Evolutionary conservation across 92 coral and sea anemone species (phyloP), one percentile per base, ranked within the genome.

Genomic region (Nematostella vectensis): DNA sequence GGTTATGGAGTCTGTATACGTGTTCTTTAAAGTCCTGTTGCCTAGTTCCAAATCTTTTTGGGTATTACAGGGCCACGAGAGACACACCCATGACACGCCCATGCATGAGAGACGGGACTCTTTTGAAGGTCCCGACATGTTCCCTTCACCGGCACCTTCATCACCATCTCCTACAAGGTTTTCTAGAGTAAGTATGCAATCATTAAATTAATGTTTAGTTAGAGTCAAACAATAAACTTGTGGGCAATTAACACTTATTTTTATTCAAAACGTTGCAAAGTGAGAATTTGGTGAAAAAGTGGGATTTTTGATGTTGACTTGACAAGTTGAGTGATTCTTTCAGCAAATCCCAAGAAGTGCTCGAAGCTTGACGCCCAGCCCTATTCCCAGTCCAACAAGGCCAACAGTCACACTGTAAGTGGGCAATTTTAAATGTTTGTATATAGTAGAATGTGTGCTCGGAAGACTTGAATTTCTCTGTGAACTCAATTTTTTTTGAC

Each of bases 311-410:
- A n/a, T n/a, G n/a, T n/a, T n/a, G n/a, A n/a, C n/a, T n/a, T n/a
- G n/a, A n/a, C n/a, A n/a, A n/a, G n/a, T n/a, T n/a, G n/a, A n/a
- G n/a, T n/a, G n/a, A 25, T 11, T 55, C 4, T 31, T 76, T 37
- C 31, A 78, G 74, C 74, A 72, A 53, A 69, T 75, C 1, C 68
- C 88, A 12, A 58, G 61, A 47, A 68, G 87, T 49, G 62, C 67
- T 53, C 67, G 82, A 40, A 65, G 96, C 50, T 72, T 86, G 11
- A 89, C 97, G 33, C 97, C 97, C 8, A 89, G 97, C 40, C 98
- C 98, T 57, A 71, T 76, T 43, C 98, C 98, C 36, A 91, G 98
- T 62, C 98, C 98, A 16, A 91, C 98, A 57, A 83, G 98, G 59
- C 77, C 75, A 71, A 75, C 89, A 26, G 75, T 77, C 12, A 75